Conservation (phyloP, 2,797 vertebrate species). For the Myiotriccus ornatus region DNA sequence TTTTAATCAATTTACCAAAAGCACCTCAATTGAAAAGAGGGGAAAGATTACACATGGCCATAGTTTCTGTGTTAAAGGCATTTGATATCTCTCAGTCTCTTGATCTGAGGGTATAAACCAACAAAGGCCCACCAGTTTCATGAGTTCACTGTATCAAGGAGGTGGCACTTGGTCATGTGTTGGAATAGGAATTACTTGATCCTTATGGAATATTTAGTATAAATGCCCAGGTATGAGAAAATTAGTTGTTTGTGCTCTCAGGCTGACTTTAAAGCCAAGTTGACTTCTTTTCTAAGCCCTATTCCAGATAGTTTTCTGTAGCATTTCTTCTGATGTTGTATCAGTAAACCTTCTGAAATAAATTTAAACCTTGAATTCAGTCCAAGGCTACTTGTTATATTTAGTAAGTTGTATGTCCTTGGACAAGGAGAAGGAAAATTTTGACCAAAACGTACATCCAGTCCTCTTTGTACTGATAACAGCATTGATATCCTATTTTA, state of each 20-base stretch:
- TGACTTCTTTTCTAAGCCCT: background rate
- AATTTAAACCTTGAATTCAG: conserved; percentile 23
- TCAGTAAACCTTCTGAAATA: background rate
- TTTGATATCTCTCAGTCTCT: background rate
- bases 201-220: background rate
- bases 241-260: background rate
- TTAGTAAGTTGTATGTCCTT: background rate
- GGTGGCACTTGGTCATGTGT: background rate
- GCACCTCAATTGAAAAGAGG: background rate
- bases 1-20: background rate
- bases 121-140: background rate
- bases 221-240: background rate
- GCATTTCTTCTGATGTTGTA: background rate
- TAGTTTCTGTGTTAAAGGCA: background rate
- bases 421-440: background rate
- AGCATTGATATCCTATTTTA: background rate
- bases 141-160: background rate
- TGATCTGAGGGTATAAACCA: background rate
- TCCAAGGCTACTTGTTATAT: background rate
- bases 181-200: background rate
- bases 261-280: background rate
- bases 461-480: background rate
- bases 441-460: background rate
- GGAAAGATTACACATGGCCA: fast-evolving
- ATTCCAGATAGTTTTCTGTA: background rate